Conservation (phyloP, 2,888 invertebrate genomes). For the Coelogynopora nodosa region DNA sequence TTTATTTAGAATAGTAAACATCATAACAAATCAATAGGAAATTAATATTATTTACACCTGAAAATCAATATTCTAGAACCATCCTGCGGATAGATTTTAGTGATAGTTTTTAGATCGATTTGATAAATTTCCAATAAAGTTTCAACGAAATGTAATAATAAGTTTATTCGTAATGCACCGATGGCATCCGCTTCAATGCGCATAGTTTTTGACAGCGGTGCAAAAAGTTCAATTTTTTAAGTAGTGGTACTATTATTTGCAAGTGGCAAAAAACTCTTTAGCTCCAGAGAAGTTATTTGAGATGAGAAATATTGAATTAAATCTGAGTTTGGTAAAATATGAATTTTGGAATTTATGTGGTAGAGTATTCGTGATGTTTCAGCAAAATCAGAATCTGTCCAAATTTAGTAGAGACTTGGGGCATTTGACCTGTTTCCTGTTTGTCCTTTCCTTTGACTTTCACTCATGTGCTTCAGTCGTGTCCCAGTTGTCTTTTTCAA, state of each 20-base stretch:
- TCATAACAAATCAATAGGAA: not conserved
- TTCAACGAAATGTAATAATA: not conserved
- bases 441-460: not conserved
- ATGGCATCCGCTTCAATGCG: not conserved
- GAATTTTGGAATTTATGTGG: not conserved
- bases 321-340: not conserved
- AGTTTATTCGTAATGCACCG: constrained; percentile 15
- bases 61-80: constrained; percentile 16
- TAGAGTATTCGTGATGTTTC: not conserved
- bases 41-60: not conserved
- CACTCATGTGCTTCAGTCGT: not conserved
- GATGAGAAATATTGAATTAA: not conserved
- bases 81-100: not conserved
- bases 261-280: not conserved
- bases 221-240: too few relatives aligned
- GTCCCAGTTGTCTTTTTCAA: not conserved
- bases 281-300: not conserved
- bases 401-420: not conserved
- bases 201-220: constrained; percentile 4
- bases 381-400: not conserved
- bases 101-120: not conserved
- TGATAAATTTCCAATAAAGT: not conserved
- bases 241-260: not conserved
- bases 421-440: not conserved
- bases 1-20: too few relatives aligned